Evolutionary conservation across 2,797 vertebrate genomes (phyloP), one percentile per base, ranked within the genome.

Genomic region (Martes flavigula): DNA sequence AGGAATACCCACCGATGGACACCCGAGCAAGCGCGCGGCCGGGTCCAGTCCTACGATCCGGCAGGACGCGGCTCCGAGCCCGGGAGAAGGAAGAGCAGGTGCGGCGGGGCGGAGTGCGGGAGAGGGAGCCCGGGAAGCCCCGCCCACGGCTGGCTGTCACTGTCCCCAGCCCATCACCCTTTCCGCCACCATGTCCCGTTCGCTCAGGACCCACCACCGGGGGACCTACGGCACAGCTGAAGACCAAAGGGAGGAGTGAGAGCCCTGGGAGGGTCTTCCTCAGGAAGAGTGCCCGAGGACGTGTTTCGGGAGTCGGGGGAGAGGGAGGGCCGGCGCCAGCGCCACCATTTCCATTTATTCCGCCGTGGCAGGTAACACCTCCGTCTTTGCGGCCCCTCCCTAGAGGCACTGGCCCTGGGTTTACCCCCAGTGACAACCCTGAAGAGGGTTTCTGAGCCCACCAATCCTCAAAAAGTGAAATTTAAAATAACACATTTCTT

Each of bases 91-190:
- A 7, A 5, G 87, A 7, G 6, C 43, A 64, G 32, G 87, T 38
- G 43, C 17, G 1, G 2, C 0, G 11, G 40, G 46, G 23, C 32
- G 0, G 4, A 21, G 3, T 2, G 13, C 51, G 7, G 32, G 6
- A 3, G 46, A 4, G 2, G 32, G 7, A 18, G 64, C 30, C 5
- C 1, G 5, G 64, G 66, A 17, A 12, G n/a, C 9, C 11, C 1
- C 23, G 10, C 38, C 30, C 3, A 4, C 66, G 15, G 30, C 30
- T 27, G 46, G 27, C 7, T 1, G 70, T 62, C 10, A 43, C 86
- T 15, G 12, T 35, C 70, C 32, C 54, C 21, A 3, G 25, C 87
- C 32, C 17, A 7, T 0, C 0, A 27, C 32, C 30, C 38, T n/a
- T 21, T 32, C n/a, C 12, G 14, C n/a, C 5, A 2, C 12, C 35